phyloP scores from a whole-genome alignment of 1,140 invertebrate species.

The Apis mellifera region Amel_HAv3.1 CM009945.2:6326001-6326500 shows the following conservation, averaged over 20 bases:
- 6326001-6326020: background rate
- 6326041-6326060: background rate
- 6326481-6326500: conserved; percentile 76
- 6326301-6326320: conserved; percentile 53
- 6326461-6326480: conserved; percentile 65
- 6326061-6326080: background rate
- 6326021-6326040: background rate
- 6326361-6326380: background rate
- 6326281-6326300: conserved; percentile 61
- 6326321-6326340: background rate
- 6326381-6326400: background rate
- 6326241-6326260: conserved; percentile 21
- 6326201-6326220: background rate
- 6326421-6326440: conserved; percentile 67
- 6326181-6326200: too few species aligned
- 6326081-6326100: too few species aligned
- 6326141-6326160: background rate
- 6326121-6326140: background rate
- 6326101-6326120: background rate
- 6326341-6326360: background rate
- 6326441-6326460: conserved; percentile 67
- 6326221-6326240: background rate
- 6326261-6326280: conserved; percentile 67
- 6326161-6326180: conserved; percentile 1
- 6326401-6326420: conserved; percentile 5